Percentiles rank a stretch among this genome's conserved stretches.
Evolutionary conservation across 1,140 invertebrate genomes (phyloP).

Genomic region (Drosophila tristis): DNA sequence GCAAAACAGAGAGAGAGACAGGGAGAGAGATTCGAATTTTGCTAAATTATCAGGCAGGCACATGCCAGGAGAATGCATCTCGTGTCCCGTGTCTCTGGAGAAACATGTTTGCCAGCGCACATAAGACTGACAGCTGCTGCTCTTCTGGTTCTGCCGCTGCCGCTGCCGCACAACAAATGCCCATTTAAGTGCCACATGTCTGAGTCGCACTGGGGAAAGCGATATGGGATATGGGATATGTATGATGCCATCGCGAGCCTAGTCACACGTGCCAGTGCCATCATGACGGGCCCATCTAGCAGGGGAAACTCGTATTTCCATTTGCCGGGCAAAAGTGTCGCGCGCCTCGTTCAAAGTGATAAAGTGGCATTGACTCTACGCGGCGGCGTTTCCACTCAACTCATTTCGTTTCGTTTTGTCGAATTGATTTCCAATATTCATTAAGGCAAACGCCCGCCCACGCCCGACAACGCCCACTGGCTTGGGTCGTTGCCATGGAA

Average conservation of each 20-base stretch:
- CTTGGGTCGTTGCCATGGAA: conserved; percentile 36
- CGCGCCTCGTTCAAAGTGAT: conserved; percentile 30
- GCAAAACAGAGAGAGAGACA: neutral
- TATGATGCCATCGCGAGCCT: conserved; percentile 49
- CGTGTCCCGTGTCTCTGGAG: no score
- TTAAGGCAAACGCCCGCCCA: conserved; percentile 56
- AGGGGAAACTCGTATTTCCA: conserved; percentile 62
- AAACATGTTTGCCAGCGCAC: conserved; percentile 68
- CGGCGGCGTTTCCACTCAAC: conserved; percentile 23
- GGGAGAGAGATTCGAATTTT: conserved; percentile 38
- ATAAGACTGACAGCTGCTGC: conserved; percentile 70
- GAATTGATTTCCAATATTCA: conserved; percentile 72
- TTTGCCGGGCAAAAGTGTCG: conserved; percentile 58
- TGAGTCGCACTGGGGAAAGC: conserved; percentile 43
- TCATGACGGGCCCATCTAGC: conserved; percentile 5
- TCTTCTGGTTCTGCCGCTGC: conserved; percentile 26
- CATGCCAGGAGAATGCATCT: conserved; percentile 15
- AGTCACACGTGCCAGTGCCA: conserved; percentile 47
- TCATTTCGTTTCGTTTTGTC: conserved; percentile 34
- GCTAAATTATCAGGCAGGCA: conserved; percentile 55
- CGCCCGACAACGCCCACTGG: conserved; percentile 12
- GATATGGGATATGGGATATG: conserved; percentile 8
- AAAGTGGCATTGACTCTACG: conserved; percentile 51
- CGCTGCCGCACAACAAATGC: conserved; percentile 28
- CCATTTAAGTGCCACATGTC: conserved; percentile 77